Evolutionary conservation across 2,113 vertebrate genomes (phyloP), one percentile per base, ranked within the genome.

Genomic region (Cygnus atratus): DNA sequence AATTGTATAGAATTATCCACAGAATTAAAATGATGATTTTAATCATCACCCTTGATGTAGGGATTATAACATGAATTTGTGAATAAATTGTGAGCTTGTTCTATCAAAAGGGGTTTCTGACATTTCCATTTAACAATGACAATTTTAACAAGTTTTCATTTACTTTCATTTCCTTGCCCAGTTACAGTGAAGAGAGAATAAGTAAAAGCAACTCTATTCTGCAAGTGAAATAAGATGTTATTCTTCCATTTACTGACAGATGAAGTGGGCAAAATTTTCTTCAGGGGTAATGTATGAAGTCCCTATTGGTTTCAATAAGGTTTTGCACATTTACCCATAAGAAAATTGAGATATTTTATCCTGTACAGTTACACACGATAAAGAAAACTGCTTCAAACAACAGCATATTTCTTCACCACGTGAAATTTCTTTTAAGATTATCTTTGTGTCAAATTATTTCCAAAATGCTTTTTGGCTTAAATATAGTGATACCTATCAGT

Each of bases 141-240:
- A 57, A 82, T 71, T 86, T 52, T 82, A 67, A 75, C 29, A 67
- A 75, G 21, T 57, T 85, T 82, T 70, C 41, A 16, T 55, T 58
- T 81, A 46, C 14, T 72, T 85, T 91, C 33, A 71, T 92, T 87
- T 82, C 46, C 66, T 92, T 94, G 88, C 65, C 83, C 52, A 75
- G 29, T 35, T n/a, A 29, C 59, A 86, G 81, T 79, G 59, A 92
- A 96, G 77, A 95, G 21, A 59, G 57, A 79, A 85, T 43, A 81
- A 17, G 55, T 84, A 85, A 85, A 91, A 91, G 29, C 65, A 88
- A 78, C 21, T 83, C 37, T 86, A 11, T 84, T 90, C 35, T 73
- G 66, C 46, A 68, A 10, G 15, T 72, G 43, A 90, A 91, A 86
- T 74, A 66, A 76, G 29, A 65, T 46, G 48, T 62, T 50, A 72